phyloP scores from a whole-genome alignment of 2,797 vertebrate genomes.

The Coilia nasus region DNA sequence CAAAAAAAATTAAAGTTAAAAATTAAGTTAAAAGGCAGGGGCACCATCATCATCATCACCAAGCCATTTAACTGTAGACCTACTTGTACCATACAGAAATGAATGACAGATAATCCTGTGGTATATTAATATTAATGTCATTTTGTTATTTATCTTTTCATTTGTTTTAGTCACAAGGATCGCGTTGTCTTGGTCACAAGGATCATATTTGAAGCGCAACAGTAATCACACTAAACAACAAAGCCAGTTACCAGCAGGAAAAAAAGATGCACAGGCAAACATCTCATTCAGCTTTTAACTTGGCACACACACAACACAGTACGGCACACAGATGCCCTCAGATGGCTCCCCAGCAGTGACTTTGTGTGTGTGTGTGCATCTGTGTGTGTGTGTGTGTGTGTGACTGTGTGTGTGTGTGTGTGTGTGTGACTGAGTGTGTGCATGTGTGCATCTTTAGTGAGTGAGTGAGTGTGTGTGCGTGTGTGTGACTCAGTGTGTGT shows the following conservation, averaged over 20 bases:
- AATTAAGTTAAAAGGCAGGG: no score
- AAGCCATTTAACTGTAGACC: no score
- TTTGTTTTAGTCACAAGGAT: background rate
- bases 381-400: background rate
- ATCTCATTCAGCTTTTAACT: background rate
- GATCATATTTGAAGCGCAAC: background rate
- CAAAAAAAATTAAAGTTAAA: no score
- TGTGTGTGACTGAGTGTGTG: conserved; percentile 43
- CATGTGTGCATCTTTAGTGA: no score
- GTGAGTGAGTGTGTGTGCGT: conserved; percentile 32
- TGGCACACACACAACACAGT: background rate
- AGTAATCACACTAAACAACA: background rate
- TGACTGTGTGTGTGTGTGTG: conserved; percentile 49
- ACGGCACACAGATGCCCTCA: background rate
- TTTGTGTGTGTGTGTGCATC: conserved; percentile 25
- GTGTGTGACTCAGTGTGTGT: background rate
- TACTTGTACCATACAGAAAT: no score
- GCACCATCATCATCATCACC: no score
- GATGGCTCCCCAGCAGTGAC: background rate
- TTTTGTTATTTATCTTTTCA: background rate
- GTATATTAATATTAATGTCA: no score
- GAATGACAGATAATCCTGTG: no score
- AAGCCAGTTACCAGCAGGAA: background rate
- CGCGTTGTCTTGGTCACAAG: background rate
- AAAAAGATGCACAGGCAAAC: background rate